A percentile compares a stretch with the other conserved stretches of the same genome.
These are phyloP conservation scores for Chloropsis cyanopogon DNA, from an alignment of 2,113 vertebrate species.

Conservation along the genomic window DNA sequence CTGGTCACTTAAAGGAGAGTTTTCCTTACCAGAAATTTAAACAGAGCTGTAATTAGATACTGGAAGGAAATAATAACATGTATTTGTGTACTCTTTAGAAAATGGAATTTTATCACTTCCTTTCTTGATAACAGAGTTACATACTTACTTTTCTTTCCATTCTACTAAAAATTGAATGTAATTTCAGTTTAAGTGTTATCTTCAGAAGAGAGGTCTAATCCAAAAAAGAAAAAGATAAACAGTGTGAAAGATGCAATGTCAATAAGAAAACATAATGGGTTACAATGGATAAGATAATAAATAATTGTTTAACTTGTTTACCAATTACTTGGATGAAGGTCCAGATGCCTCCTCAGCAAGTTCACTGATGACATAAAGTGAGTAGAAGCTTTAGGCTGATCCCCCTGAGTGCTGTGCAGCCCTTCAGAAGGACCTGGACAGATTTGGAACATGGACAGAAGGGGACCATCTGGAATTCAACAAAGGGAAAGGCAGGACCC, in stretches of 20 bases:
- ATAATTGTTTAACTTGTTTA: neutral
- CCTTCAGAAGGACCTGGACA: neutral
- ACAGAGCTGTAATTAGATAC: neutral
- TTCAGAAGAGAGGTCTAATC: neutral
- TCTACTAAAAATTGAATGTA: constrained; percentile 37
- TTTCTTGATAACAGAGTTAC: constrained; percentile 27
- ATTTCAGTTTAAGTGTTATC: constrained; percentile 29
- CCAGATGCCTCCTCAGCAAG: neutral
- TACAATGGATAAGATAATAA: neutral
- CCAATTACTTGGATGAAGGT: neutral
- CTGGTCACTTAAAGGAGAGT: neutral
- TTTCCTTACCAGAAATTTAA: constrained; percentile 10
- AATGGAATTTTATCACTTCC: neutral
- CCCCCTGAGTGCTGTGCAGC: no score
- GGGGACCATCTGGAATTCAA: neutral
- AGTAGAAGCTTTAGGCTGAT: neutral
- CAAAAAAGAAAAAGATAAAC: neutral
- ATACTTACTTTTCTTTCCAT: constrained; percentile 6
- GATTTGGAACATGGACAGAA: neutral
- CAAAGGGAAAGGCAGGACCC: neutral
- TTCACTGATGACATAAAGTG: neutral
- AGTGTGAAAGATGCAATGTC: neutral
- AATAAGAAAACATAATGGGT: neutral
- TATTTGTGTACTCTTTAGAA: constrained; percentile 16
- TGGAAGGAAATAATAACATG: neutral